A percentile compares a stretch with the other conserved stretches of the same genome.
Conservation (phyloP, 2,888 invertebrate species). For the Empis stercorea region DNA sequence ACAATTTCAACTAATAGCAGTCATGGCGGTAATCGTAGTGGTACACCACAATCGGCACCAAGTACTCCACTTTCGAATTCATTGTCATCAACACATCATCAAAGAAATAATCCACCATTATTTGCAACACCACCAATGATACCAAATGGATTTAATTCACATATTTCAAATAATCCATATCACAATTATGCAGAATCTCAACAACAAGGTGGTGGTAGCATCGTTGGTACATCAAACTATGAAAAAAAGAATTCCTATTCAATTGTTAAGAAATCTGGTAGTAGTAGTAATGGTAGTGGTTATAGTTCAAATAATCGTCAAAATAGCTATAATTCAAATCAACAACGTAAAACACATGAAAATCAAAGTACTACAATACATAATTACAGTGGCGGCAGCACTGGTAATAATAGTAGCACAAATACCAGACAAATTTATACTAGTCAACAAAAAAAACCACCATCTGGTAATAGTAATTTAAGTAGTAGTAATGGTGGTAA, state of each 20-base stretch:
- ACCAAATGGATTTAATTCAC: constrained; percentile 22
- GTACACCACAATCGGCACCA: constrained; percentile 32
- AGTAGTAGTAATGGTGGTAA: constrained; percentile 8
- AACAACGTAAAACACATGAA: constrained; percentile 20
- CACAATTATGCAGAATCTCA: constrained; percentile 14
- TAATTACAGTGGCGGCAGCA: not conserved
- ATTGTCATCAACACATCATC: constrained; percentile 10
- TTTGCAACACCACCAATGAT: constrained; percentile 34
- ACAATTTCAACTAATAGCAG: constrained; percentile 9
- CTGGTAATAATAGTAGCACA: not conserved
- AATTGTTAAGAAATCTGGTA: constrained; percentile 9
- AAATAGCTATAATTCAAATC: constrained; percentile 21
- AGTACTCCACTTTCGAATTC: constrained; percentile 30
- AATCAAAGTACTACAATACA: not conserved
- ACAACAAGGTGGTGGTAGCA: constrained; percentile 7
- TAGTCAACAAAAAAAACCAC: not conserved
- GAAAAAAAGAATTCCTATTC: constrained; percentile 5
- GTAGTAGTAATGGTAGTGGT: constrained; percentile 16
- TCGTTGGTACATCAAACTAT: constrained; percentile 12
- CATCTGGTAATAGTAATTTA: constrained; percentile 9
- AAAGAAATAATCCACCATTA: constrained; percentile 28
- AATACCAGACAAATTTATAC: not conserved
- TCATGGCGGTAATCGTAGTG: constrained; percentile 10
- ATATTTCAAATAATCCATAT: constrained; percentile 16
- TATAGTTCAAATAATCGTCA: constrained; percentile 14